phyloP scores from a whole-genome alignment of 2,888 invertebrate genomes.

The Patella ulyssiponensis region DNA sequence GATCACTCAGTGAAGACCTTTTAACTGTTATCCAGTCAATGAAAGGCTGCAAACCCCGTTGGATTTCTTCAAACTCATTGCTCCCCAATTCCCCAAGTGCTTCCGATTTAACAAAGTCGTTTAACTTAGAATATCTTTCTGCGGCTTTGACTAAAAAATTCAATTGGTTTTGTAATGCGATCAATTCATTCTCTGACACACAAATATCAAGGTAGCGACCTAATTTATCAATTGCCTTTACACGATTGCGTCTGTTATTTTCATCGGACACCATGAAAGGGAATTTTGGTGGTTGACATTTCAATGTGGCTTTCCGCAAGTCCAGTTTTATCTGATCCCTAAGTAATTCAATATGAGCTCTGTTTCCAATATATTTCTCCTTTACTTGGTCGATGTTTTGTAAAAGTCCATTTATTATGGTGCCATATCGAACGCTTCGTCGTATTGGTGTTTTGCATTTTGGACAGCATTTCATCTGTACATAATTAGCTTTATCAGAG shows the following conservation, averaged over 20 bases:
- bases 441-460: slow-evolving; percentile 77
- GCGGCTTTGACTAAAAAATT: slow-evolving; percentile 16
- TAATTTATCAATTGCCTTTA: neutral
- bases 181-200: slow-evolving; percentile 17
- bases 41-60: slow-evolving; percentile 16
- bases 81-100: neutral
- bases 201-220: neutral
- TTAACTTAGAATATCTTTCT: neutral
- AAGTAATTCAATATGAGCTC: neutral
- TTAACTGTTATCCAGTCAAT: slow-evolving; percentile 24
- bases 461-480: slow-evolving; percentile 74
- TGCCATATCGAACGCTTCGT: slow-evolving; percentile 77
- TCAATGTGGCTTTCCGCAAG: neutral
- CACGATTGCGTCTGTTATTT: too few relatives aligned
- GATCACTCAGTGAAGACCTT: slow-evolving; percentile 28
- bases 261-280: neutral
- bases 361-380: slow-evolving; percentile 23
- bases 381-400: slow-evolving; percentile 68
- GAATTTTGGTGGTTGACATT: neutral
- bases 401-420: slow-evolving; percentile 73
- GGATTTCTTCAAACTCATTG: neutral
- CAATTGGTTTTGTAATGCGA: slow-evolving; percentile 30
- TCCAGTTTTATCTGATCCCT: neutral
- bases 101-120: neutral
- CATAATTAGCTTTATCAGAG: neutral